Evolutionary conservation across 37 sponge, comb jelly and placozoan genomes (phyloP).

Genomic region (Bolinopsis microptera): DNA sequence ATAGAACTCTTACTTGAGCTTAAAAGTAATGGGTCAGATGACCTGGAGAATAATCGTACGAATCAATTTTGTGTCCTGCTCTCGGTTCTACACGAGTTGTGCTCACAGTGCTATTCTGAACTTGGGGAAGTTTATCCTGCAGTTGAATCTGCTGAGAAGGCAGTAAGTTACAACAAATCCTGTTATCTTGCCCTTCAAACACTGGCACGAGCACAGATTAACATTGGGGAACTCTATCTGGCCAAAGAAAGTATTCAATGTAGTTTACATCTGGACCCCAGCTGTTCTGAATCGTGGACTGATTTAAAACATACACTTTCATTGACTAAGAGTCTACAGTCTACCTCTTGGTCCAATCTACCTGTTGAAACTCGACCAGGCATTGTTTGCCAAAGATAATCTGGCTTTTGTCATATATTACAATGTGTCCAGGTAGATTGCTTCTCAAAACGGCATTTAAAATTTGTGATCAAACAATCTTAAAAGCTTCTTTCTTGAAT

Average conservation of each 20-base stretch:
- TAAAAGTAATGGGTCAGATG: slow-evolving; percentile 65
- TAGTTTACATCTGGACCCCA: slow-evolving; percentile 82
- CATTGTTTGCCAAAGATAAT: slow-evolving; percentile 45
- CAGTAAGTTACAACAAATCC: slow-evolving; percentile 68
- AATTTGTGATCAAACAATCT: too few relatives aligned
- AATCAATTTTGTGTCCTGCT: too few relatives aligned
- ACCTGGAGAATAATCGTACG: too few relatives aligned
- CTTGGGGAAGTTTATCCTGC: slow-evolving; percentile 86
- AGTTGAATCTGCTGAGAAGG: slow-evolving; percentile 79
- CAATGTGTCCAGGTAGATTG: too few relatives aligned
- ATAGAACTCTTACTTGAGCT: slow-evolving; percentile 48
- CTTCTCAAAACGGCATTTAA: too few relatives aligned
- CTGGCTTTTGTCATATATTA: too few relatives aligned
- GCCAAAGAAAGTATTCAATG: slow-evolving; percentile 79
- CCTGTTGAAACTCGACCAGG: slow-evolving; percentile 26
- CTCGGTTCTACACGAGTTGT: slow-evolving; percentile 20
- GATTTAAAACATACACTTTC: background rate
- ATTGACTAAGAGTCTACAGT: background rate
- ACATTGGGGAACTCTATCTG: slow-evolving; percentile 85
- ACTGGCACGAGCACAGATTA: slow-evolving; percentile 87
- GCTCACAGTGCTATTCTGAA: slow-evolving; percentile 63
- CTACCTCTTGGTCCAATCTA: background rate
- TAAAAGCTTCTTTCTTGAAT: too few relatives aligned
- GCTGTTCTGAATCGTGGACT: slow-evolving; percentile 69
- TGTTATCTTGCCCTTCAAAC: slow-evolving; percentile 81